Percentiles rank a stretch among this genome's conserved stretches.
phyloP scores from a whole-genome alignment of 2,797 vertebrate genomes.

The Lophotriccus pileatus region DNA sequence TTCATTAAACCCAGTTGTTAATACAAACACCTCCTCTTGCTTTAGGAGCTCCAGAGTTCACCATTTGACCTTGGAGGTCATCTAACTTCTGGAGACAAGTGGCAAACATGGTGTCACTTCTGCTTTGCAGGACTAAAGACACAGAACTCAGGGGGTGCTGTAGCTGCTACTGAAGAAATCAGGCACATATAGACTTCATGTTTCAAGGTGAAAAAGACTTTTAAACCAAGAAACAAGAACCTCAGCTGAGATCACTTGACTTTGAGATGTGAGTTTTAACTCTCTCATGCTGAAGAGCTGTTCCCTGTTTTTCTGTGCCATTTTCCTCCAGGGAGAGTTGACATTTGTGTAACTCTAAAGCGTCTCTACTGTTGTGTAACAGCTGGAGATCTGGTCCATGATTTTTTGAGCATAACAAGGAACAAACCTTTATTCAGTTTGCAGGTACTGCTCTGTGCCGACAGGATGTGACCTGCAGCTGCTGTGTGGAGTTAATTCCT shows the following conservation, averaged over 20 bases:
- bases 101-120: neutral
- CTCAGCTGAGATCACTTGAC: neutral
- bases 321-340: neutral
- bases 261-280: neutral
- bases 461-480: neutral
- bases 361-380: neutral
- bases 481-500: neutral
- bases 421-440: neutral
- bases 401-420: neutral
- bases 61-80: neutral
- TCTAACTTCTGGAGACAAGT: neutral
- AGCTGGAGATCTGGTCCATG: neutral
- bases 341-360: neutral
- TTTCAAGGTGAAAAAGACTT: neutral
- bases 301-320: neutral
- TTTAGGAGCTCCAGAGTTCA: slow-evolving; percentile 2
- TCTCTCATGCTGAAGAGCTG: neutral
- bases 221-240: neutral
- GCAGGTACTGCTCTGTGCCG: neutral
- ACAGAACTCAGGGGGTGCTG: neutral
- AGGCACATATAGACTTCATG: neutral
- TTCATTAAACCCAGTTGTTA: neutral
- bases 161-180: neutral
- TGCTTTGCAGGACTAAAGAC: neutral
- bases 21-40: neutral